Evolutionary conservation across 2,113 vertebrate species (phyloP).

Genomic region (Empidonax alnorum): DNA sequence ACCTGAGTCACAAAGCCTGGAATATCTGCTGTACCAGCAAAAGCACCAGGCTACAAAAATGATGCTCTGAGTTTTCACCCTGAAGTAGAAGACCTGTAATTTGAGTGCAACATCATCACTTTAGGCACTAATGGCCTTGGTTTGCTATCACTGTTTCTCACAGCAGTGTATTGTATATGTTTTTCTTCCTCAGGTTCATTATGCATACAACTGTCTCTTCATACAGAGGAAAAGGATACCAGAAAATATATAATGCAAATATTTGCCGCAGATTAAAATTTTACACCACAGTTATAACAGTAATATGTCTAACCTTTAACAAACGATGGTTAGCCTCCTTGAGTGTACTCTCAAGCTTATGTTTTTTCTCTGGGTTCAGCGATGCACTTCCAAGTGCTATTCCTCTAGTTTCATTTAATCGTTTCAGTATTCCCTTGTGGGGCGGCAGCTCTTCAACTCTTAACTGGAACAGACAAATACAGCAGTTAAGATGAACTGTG

Average conservation of each 20-base stretch:
- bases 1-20: neutral
- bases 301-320: constrained; percentile 85
- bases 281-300: neutral
- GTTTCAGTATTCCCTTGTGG: constrained; percentile 83
- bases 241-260: constrained; percentile 16
- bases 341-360: constrained; percentile 81
- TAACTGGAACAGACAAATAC: constrained; percentile 80
- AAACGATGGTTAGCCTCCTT: constrained; percentile 86
- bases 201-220: neutral
- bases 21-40: neutral
- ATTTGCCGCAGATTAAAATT: constrained; percentile 38
- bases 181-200: neutral
- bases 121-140: neutral
- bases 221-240: neutral
- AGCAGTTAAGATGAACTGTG: constrained; percentile 73
- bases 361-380: constrained; percentile 83
- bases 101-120: neutral
- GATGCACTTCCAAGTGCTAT: constrained; percentile 77
- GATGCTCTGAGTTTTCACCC: neutral
- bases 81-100: neutral
- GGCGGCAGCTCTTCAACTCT: constrained; percentile 81
- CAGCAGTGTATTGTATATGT: neutral
- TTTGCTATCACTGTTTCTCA: neutral
- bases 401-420: constrained; percentile 83
- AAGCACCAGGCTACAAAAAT: neutral